These are phyloP conservation scores for Heterocephalus glaber DNA, from an alignment of 2,113 vertebrate species.

Conservation along the genomic window DNA sequence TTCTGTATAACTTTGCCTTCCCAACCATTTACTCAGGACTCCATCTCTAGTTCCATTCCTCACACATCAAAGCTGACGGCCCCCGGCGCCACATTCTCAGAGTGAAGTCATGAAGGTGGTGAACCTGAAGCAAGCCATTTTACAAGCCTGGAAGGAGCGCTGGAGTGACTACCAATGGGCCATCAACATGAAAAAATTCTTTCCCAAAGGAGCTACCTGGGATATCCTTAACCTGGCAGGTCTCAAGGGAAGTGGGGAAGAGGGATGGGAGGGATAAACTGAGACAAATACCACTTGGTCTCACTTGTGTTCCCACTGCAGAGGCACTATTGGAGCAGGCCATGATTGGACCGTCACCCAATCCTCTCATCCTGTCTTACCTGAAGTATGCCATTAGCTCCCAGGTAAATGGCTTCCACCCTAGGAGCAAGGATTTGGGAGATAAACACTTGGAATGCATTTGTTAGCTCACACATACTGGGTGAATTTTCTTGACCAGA, in stretches of 20 bases:
- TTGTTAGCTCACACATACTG: neutral
- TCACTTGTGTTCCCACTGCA: constrained; percentile 79
- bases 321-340: constrained; percentile 98
- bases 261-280: neutral
- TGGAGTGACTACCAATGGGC: constrained; percentile 99
- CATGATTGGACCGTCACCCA: constrained; percentile 97
- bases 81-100: neutral
- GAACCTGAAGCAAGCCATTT: constrained; percentile 96
- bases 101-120: constrained; percentile 93
- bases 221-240: constrained; percentile 98
- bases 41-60: neutral
- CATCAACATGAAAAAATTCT: constrained; percentile 97
- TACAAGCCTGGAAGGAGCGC: constrained; percentile 98
- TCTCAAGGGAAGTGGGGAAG: constrained; percentile 70
- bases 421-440: neutral
- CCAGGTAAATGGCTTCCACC: constrained; percentile 88
- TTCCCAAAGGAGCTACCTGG: constrained; percentile 96
- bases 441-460: neutral
- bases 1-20: neutral
- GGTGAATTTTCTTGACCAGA: constrained; percentile 25
- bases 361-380: constrained; percentile 97
- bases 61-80: neutral
- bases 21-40: neutral
- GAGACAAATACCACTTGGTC: neutral
- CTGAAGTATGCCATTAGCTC: constrained; percentile 98